Conservation (phyloP, 1,140 invertebrate species). For the Oncopodura yosiiana region DNA sequence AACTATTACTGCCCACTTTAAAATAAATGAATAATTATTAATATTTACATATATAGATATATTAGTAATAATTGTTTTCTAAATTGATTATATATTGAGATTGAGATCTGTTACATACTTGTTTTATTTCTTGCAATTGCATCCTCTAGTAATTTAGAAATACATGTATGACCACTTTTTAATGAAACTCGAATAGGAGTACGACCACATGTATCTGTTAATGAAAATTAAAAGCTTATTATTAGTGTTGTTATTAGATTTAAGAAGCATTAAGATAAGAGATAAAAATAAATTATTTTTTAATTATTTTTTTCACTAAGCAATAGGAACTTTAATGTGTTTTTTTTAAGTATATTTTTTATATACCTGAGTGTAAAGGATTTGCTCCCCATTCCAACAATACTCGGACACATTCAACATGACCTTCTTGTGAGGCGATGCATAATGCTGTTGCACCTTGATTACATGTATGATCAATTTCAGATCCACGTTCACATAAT, state of each 20-base stretch:
- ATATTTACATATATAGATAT: neutral
- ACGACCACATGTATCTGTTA: constrained; percentile 81
- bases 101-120: too few relatives aligned
- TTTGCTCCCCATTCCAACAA: constrained; percentile 80
- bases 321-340: neutral
- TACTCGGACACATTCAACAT: constrained; percentile 78
- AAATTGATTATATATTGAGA: too few relatives aligned
- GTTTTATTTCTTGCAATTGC: constrained; percentile 30
- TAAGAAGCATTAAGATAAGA: neutral
- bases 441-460: constrained; percentile 78
- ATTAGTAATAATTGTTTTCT: neutral
- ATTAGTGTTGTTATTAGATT: neutral
- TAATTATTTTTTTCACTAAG: neutral
- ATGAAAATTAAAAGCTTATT: neutral
- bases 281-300: too few relatives aligned
- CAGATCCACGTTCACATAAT: constrained; percentile 62
- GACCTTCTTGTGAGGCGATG: constrained; percentile 64
- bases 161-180: constrained; percentile 63
- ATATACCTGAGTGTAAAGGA: constrained; percentile 78
- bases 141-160: constrained; percentile 56
- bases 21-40: neutral
- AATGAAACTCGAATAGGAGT: constrained; percentile 65
- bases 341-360: too few relatives aligned
- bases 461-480: constrained; percentile 82
- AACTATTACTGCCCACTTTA: constrained; percentile 6